These are phyloP conservation scores for Chydorus sphaericus DNA, from an alignment of 2,888 invertebrate genomes.

Conservation along the genomic window DNA sequence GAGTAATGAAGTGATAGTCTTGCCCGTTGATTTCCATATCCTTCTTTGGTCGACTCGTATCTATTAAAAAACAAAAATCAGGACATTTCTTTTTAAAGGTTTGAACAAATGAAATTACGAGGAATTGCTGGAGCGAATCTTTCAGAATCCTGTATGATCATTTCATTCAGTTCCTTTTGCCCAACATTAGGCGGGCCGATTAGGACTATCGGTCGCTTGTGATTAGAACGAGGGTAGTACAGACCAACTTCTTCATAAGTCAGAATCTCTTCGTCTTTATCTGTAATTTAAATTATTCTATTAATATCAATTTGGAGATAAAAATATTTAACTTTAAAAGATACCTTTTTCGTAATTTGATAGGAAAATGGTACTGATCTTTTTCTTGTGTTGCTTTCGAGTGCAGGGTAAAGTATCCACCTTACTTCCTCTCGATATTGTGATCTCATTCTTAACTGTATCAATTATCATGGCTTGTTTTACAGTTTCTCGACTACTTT, in stretches of 20 bases:
- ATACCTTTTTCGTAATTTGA: slow-evolving; percentile 63
- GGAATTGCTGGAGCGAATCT: slow-evolving; percentile 94
- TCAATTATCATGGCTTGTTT: slow-evolving; percentile 67
- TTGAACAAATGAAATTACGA: slow-evolving; percentile 47
- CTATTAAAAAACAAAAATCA: slow-evolving; percentile 34
- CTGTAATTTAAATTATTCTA: neutral
- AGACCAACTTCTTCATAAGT: slow-evolving; percentile 95
- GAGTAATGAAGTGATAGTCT: slow-evolving; percentile 93
- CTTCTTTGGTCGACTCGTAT: slow-evolving; percentile 82
- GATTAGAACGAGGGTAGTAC: slow-evolving; percentile 88
- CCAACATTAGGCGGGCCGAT: slow-evolving; percentile 98
- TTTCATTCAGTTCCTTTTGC: slow-evolving; percentile 81
- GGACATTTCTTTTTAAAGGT: neutral
- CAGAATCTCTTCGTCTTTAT: slow-evolving; percentile 72
- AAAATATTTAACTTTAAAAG: neutral
- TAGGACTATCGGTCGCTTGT: slow-evolving; percentile 89
- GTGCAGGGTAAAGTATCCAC: slow-evolving; percentile 66
- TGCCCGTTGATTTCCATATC: slow-evolving; percentile 89
- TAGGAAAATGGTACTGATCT: slow-evolving; percentile 53
- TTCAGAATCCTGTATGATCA: slow-evolving; percentile 88
- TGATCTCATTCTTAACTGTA: slow-evolving; percentile 56
- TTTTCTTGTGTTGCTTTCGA: slow-evolving; percentile 67
- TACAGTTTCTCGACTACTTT: slow-evolving; percentile 60
- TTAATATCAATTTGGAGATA: neutral
- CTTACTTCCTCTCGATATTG: slow-evolving; percentile 36